phyloP scores from a whole-genome alignment of 2,113 vertebrate genomes.

The Saccopteryx bilineata region DNA sequence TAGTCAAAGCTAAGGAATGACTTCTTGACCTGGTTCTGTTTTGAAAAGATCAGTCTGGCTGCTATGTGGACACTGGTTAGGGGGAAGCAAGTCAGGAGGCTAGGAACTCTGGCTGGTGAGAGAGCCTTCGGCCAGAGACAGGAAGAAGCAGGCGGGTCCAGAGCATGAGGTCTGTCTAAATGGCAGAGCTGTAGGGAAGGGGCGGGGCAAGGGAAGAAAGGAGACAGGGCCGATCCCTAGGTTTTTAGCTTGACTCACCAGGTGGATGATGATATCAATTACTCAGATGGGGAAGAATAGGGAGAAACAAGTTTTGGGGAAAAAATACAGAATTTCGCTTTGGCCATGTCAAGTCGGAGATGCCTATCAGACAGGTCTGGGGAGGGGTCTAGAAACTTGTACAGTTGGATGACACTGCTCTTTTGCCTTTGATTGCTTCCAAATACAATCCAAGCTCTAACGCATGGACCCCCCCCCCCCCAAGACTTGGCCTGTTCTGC shows the following conservation, averaged over 20 bases:
- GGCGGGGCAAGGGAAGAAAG: neutral
- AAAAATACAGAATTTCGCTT: neutral
- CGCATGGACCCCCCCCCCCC: neutral
- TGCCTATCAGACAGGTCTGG: neutral
- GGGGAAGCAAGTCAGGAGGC: neutral
- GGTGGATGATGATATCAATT: neutral
- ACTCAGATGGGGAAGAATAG: neutral
- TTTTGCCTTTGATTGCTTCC: neutral
- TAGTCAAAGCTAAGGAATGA: neutral
- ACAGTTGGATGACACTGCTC: neutral
- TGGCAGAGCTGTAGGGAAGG: neutral
- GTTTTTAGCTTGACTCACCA: neutral
- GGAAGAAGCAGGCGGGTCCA: neutral
- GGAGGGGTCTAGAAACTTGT: neutral
- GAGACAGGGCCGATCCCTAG: neutral
- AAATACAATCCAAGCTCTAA: rapidly evolving
- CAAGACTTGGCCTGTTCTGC: rapidly evolving
- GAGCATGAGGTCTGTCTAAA: rapidly evolving
- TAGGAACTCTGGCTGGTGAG: rapidly evolving
- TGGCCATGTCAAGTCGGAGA: neutral
- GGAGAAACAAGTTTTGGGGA: rapidly evolving
- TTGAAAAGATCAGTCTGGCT: neutral
- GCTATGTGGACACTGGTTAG: neutral
- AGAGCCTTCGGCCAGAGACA: rapidly evolving
- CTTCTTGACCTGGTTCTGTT: neutral